Evolutionary conservation across 2,113 vertebrate species (phyloP).

Genomic region (Rostratula benghalensis): DNA sequence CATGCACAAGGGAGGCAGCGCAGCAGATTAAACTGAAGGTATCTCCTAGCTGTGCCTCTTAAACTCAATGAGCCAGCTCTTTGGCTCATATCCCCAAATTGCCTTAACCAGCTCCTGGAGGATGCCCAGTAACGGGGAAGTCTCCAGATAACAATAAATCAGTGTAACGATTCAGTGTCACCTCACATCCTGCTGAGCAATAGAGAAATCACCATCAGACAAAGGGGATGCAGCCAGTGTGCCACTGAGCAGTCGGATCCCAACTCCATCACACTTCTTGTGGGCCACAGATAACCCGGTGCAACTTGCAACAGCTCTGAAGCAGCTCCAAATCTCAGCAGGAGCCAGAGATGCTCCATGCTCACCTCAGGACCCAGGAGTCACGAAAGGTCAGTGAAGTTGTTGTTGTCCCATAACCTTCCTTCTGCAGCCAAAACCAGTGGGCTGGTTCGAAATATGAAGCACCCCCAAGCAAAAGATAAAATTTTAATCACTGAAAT

Average conservation of each 20-base stretch:
- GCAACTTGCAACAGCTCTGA: conserved; percentile 23
- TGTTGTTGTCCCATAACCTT: not conserved
- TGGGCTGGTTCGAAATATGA: not conserved
- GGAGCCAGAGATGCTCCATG: not conserved
- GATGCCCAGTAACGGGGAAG: not conserved
- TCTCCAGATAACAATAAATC: not conserved
- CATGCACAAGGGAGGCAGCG: not conserved
- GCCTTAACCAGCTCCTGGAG: conserved; percentile 1
- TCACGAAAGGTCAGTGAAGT: not conserved
- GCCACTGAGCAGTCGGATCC: not conserved
- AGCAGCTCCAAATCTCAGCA: conserved; percentile 36
- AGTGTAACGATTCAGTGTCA: not conserved
- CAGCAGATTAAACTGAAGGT: not conserved
- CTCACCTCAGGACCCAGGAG: not conserved
- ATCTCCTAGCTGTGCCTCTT: not conserved
- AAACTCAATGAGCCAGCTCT: not conserved
- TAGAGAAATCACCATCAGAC: not conserved
- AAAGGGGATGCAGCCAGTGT: not conserved
- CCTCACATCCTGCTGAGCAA: not conserved
- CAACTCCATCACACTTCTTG: conserved; percentile 25
- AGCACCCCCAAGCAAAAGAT: not conserved
- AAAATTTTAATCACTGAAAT: not conserved
- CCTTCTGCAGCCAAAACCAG: not conserved
- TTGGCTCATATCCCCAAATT: not conserved
- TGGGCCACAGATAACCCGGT: conserved; percentile 8